Base-by-base conservation (phyloP, 1,140 invertebrate genomes). In the Radopholus similis region DNA sequence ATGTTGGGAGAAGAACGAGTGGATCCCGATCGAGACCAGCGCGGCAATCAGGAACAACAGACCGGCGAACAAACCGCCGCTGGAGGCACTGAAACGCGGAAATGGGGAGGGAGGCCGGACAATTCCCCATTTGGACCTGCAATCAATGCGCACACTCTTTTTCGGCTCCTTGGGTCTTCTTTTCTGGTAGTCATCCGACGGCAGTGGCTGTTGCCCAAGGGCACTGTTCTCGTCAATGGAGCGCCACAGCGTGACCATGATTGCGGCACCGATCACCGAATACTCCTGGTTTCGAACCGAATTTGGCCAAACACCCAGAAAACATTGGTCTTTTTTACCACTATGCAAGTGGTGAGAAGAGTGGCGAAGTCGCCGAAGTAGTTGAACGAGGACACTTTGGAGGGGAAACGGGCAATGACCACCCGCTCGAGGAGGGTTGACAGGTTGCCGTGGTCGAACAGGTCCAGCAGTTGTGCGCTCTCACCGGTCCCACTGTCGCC, bases 281-380 rank as follows among this genome's bases (percentile, higher is more conserved):
- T 80, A 80, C 58, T 81, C 79, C 59, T 62, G 28, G n/a, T 38
- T 4, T 8, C 2, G 23, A 21, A 51, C 21, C n/a, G 38, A n/a
- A 38, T 56, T 35, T 34, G 23, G 23, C 11, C n/a, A 21, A 26
- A 49, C 21, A 3, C 28, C 47, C 8, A 0, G 47, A 49, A 6
- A 49, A 15, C 18, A 34, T 21, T 0, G n/a, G 18, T n/a, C 21
- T 58, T 18, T 32, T 9, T 62, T 49, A 62, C 58, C n/a, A 81
- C 71, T 42, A 82, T 68, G 55, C 75, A 82, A 32, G 80, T 82
- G 40, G 74, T 78, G 28, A 81, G 53, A 28, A 80, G 73, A 13
- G 78, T 83, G 21, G 78, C 78, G 56, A 81, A 70, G 64, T 81
- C 78, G 15, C 81, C 78, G 67, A 81, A 83, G 60, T 81, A 81